Evolutionary conservation across 2,797 vertebrate genomes (phyloP).

Genomic region (Oryzias sinensis): DNA sequence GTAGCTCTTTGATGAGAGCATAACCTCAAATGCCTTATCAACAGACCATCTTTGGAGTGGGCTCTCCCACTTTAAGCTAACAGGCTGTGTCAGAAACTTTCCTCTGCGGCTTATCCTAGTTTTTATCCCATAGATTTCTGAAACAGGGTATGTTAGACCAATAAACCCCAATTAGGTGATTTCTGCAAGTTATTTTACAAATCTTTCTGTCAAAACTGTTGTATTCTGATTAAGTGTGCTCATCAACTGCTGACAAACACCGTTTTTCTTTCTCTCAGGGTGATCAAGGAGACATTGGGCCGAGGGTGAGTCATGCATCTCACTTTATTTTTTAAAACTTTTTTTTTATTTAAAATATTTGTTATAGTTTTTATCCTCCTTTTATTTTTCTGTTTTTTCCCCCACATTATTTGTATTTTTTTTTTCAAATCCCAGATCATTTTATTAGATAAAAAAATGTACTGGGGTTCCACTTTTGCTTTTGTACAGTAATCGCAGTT

Average conservation of each 20-base stretch:
- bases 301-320: constrained; percentile 82
- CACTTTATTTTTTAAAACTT: constrained; percentile 13
- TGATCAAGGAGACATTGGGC: constrained; percentile 88
- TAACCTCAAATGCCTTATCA: constrained; percentile 38
- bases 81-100: too few relatives aligned
- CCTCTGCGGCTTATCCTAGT: constrained; percentile 25
- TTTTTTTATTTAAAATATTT: constrained; percentile 4
- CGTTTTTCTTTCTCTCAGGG: constrained; percentile 79
- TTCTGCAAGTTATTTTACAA: constrained; percentile 28
- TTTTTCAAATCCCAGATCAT: too few relatives aligned
- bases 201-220: constrained; percentile 28
- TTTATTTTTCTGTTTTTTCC: constrained; percentile 4
- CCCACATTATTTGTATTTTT: background rate
- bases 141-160: constrained; percentile 31
- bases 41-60: constrained; percentile 8
- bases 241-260: constrained; percentile 45
- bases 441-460: too few relatives aligned
- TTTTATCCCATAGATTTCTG: constrained; percentile 35
- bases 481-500: too few relatives aligned
- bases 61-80: background rate
- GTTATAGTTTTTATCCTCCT: background rate
- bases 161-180: constrained; percentile 48
- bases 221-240: constrained; percentile 11
- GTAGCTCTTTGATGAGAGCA: constrained; percentile 28
- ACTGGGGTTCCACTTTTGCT: too few relatives aligned